Conservation (phyloP, 2,888 invertebrate species). For the Cheilosia pagana region DNA sequence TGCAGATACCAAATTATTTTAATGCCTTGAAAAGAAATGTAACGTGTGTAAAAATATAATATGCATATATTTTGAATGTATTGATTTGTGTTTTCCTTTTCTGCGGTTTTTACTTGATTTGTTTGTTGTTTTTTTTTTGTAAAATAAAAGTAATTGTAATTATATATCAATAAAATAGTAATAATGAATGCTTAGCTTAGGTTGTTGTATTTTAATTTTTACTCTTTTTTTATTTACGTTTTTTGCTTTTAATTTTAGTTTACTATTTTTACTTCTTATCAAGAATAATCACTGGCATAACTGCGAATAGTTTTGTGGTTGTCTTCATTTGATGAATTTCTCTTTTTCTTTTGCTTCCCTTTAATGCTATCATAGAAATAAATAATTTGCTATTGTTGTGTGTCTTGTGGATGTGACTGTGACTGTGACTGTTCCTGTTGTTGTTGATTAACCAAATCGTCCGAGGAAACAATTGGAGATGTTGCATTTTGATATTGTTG, state of each 20-base stretch:
- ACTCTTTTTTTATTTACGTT: slow-evolving; percentile 28
- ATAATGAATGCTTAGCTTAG: slow-evolving; percentile 71
- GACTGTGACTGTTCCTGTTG: slow-evolving; percentile 25
- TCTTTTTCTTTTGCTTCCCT: slow-evolving; percentile 31
- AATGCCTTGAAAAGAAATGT: slow-evolving; percentile 52
- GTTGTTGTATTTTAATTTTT: slow-evolving; percentile 52
- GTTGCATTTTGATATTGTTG: slow-evolving; percentile 64
- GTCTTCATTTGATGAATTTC: slow-evolving; percentile 68
- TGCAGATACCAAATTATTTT: slow-evolving; percentile 64
- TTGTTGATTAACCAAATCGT: slow-evolving; percentile 50
- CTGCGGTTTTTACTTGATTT: slow-evolving; percentile 29
- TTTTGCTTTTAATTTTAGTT: slow-evolving; percentile 37
- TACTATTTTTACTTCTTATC: slow-evolving; percentile 67
- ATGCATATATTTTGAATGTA: slow-evolving; percentile 32
- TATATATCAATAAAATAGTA: slow-evolving; percentile 63
- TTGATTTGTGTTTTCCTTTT: slow-evolving; percentile 39
- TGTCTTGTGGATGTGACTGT: slow-evolving; percentile 57
- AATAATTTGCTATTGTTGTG: slow-evolving; percentile 71
- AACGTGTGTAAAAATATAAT: slow-evolving; percentile 23
- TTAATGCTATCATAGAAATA: slow-evolving; percentile 62
- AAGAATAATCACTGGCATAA: slow-evolving; percentile 74
- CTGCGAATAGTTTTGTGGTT: slow-evolving; percentile 70
- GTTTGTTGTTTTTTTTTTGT: slow-evolving; percentile 7
- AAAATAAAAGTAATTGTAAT: slow-evolving; percentile 55
- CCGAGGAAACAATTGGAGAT: slow-evolving; percentile 49